Evolutionary conservation across 2,113 vertebrate species (phyloP).

Genomic region (Struthio camelus): DNA sequence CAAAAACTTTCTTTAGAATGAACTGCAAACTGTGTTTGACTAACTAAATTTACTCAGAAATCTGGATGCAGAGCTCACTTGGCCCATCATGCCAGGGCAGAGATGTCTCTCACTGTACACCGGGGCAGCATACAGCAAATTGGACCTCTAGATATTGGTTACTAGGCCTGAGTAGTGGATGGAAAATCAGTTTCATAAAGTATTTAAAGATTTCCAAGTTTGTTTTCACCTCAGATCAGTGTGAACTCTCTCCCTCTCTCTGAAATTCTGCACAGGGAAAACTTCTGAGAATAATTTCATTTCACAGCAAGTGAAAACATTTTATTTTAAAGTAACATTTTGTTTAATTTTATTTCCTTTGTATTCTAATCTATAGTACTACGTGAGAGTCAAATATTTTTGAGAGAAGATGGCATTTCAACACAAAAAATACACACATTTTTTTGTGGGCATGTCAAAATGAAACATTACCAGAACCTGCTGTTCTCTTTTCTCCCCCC

Average conservation of each 20-base stretch:
- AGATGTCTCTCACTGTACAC: neutral
- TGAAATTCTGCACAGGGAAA: neutral
- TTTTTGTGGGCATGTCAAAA: neutral
- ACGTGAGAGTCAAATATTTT: neutral
- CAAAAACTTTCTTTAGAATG: conserved; percentile 7
- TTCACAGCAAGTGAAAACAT: neutral
- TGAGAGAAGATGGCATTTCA: neutral
- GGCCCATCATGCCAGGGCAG: too few relatives aligned
- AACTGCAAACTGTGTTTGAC: neutral
- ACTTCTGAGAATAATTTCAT: too few relatives aligned
- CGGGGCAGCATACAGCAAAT: neutral
- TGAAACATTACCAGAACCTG: neutral
- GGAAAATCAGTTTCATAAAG: neutral
- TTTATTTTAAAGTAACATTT: neutral
- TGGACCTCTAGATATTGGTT: too few relatives aligned
- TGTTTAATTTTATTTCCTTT: neutral
- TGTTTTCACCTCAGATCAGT: neutral
- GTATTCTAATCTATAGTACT: neutral
- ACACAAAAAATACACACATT: neutral
- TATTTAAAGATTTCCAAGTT: neutral
- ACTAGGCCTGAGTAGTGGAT: neutral
- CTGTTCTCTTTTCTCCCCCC: neutral
- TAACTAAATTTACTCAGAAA: neutral
- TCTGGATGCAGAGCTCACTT: neutral
- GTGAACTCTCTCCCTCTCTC: neutral